A percentile compares a stretch with the other conserved stretches of the same genome.
These are phyloP conservation scores for Conistra vaccinii DNA, from an alignment of 2,888 invertebrate genomes.

Conservation along the genomic window DNA sequence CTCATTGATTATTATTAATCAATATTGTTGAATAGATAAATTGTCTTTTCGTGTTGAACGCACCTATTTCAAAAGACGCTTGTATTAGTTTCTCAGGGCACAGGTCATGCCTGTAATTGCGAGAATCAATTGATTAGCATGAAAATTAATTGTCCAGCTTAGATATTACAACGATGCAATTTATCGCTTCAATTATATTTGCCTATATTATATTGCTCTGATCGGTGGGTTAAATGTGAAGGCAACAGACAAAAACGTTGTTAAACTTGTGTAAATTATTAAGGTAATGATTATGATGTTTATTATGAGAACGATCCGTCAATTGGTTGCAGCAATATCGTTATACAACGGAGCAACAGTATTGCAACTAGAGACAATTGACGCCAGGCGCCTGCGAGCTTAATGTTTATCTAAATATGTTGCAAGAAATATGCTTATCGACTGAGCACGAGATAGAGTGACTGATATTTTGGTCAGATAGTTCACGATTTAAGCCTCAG, in stretches of 20 bases:
- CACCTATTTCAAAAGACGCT: slow-evolving; percentile 64
- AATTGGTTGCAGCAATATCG: slow-evolving; percentile 37
- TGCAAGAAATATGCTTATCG: slow-evolving; percentile 59
- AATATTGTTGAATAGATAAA: slow-evolving; percentile 60
- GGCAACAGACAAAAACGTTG: slow-evolving; percentile 62
- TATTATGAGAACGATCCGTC: slow-evolving; percentile 51
- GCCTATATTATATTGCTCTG: slow-evolving; percentile 56
- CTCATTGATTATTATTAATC: slow-evolving; percentile 53
- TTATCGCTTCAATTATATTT: slow-evolving; percentile 74
- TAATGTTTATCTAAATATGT: slow-evolving; percentile 58
- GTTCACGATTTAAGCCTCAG: slow-evolving; percentile 54
- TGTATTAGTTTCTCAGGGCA: slow-evolving; percentile 70
- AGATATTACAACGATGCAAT: slow-evolving; percentile 67
- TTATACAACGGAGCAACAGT: slow-evolving; percentile 50
- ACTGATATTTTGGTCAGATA: slow-evolving; percentile 56
- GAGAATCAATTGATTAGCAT: slow-evolving; percentile 82
- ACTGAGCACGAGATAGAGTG: slow-evolving; percentile 41
- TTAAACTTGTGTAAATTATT: slow-evolving; percentile 46
- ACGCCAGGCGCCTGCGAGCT: slow-evolving; percentile 34
- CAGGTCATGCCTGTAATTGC: slow-evolving; percentile 80
- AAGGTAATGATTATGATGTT: slow-evolving; percentile 47
- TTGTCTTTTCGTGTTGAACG: slow-evolving; percentile 59
- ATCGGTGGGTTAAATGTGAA: slow-evolving; percentile 68
- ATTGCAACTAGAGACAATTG: slow-evolving; percentile 61
- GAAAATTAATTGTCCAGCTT: slow-evolving; percentile 78